A percentile compares a stretch with the other conserved stretches of the same genome.
phyloP scores from a whole-genome alignment of 2,888 invertebrate genomes.

The Cecidostiba fungosa region DNA sequence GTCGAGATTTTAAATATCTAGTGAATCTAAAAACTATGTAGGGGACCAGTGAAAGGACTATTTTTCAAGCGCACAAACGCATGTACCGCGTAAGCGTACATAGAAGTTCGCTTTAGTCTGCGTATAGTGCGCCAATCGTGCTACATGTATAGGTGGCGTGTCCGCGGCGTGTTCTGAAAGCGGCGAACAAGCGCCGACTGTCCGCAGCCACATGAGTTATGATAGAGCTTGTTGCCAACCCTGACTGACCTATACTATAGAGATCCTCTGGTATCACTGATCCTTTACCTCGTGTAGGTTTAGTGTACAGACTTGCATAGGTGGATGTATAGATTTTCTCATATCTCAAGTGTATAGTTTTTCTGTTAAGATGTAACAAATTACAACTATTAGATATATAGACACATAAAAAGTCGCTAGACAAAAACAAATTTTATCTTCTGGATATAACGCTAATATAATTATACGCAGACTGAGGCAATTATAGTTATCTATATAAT shows the following conservation, averaged over 20 bases:
- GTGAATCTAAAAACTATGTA: neutral
- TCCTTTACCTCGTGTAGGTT: neutral
- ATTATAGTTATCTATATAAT: too few relatives aligned
- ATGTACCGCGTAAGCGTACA: neutral
- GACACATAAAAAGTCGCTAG: too few relatives aligned
- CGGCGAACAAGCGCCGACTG: constrained; percentile 76
- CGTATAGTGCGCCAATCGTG: neutral
- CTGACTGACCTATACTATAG: constrained; percentile 67
- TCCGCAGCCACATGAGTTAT: constrained; percentile 76
- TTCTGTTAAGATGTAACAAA: too few relatives aligned
- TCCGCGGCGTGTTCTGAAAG: constrained; percentile 69
- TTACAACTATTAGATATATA: too few relatives aligned
- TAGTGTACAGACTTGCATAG: neutral
- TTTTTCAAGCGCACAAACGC: neutral
- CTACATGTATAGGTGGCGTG: constrained; percentile 73
- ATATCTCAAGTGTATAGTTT: too few relatives aligned
- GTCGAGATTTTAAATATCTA: neutral
- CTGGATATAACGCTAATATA: too few relatives aligned
- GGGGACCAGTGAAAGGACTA: neutral
- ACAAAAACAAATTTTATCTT: too few relatives aligned
- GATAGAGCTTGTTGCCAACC: constrained; percentile 75
- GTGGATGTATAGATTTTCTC: neutral
- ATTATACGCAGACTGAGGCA: too few relatives aligned
- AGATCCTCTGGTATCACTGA: neutral
- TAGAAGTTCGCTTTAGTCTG: neutral